Evolutionary conservation across 2,888 invertebrate genomes (phyloP), one percentile per base, ranked within the genome.

Genomic region (Xanthorhoe spadicearia): DNA sequence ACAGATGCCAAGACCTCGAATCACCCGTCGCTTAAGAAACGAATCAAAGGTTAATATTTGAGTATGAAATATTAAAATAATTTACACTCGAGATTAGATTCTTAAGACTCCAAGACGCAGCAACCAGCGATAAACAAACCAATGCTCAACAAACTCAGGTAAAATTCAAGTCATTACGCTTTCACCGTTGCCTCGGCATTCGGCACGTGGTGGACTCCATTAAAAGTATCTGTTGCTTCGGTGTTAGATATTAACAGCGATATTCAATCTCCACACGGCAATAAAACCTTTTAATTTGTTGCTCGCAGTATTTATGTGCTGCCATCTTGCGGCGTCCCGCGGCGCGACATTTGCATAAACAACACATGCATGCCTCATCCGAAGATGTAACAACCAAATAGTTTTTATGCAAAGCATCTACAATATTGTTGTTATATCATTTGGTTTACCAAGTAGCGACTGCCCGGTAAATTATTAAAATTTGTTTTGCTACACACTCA

Each of bases 301-400:
- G 17, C 51, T 23, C 19, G 17, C 23, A 13, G 43, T 56, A 52
- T 57, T 65, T 61, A 63, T 67, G 63, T 59, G 48, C 59, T 49
- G 61, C 60, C 53, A 46, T 61, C 51, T 19, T 50, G 59, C 69
- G 68, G 61, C 64, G 59, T 60, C 69, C 70, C 63, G 62, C 60
- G 48, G 63, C 58, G 68, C 2, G 32, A 17, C 66, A 72, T 72
- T 66, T 60, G 19, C 74, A 72, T 71, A 70, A 67, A 69, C 70
- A 72, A 67, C 61, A 15, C 13, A 54, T 57, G 18, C 13, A 46
- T 32, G 54, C 32, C 15, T 53, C 48, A 32, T 61, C 13, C 38
- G 10, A 9, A 3, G 13, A 43, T 13, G 32, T 32, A 38, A 50
- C 54, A 43, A 19, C 49, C 19, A 13, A 58, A 54, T 38, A 58